phyloP scores from a whole-genome alignment of 2,888 invertebrate genomes.

The Drosophila siamana region DNA sequence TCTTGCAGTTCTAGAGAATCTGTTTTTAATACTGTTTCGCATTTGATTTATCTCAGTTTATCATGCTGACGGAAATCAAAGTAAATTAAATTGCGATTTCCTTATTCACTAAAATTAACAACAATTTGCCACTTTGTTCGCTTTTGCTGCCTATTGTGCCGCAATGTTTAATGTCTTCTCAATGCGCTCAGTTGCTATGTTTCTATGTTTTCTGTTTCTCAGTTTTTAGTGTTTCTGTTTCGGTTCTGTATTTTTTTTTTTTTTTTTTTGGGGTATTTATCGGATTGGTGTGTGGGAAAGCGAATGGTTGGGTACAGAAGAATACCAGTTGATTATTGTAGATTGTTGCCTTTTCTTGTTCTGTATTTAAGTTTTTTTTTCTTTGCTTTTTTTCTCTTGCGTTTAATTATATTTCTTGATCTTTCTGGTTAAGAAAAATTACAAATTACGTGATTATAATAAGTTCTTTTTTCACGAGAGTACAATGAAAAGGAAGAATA shows the following conservation, averaged over 20 bases:
- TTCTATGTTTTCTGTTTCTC: constrained; percentile 37
- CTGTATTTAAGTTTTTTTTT: not conserved
- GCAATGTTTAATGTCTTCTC: constrained; percentile 31
- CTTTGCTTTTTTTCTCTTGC: not conserved
- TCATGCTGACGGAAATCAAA: constrained; percentile 38
- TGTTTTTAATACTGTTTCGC: constrained; percentile 56
- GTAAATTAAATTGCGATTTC: constrained; percentile 36
- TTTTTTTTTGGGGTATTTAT: constrained; percentile 43
- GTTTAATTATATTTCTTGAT: constrained; percentile 31
- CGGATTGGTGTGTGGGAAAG: constrained; percentile 52
- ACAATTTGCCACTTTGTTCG: constrained; percentile 73
- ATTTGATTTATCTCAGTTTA: constrained; percentile 32
- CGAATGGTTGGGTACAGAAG: constrained; percentile 56
- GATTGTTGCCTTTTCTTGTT: constrained; percentile 39
- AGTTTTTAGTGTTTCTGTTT: constrained; percentile 32
- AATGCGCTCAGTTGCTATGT: constrained; percentile 39
- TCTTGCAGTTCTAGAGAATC: constrained; percentile 22
- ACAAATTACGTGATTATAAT: constrained; percentile 43
- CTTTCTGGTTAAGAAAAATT: constrained; percentile 27
- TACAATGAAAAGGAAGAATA: constrained; percentile 6
- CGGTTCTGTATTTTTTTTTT: constrained; percentile 42
- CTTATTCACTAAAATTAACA: constrained; percentile 57
- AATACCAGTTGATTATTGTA: constrained; percentile 65
- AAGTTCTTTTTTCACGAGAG: constrained; percentile 3
- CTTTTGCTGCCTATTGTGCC: constrained; percentile 44